phyloP scores from a whole-genome alignment of 2,113 vertebrate species.

The Varanus komodoensis region DNA sequence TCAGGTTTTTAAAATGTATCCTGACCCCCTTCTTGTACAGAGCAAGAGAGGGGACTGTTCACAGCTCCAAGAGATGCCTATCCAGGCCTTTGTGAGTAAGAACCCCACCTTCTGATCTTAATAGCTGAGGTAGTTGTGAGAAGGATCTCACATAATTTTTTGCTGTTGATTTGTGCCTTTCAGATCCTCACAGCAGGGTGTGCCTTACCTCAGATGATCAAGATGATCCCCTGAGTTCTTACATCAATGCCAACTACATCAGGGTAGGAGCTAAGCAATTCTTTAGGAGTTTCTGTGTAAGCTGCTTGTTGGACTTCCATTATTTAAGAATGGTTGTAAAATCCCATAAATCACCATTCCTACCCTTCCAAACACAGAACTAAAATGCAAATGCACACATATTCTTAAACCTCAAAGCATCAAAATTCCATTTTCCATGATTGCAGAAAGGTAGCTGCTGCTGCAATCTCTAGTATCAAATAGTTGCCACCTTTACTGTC shows the following conservation, averaged over 20 bases:
- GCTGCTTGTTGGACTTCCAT: neutral
- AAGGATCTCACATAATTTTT: neutral
- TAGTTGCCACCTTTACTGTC: neutral
- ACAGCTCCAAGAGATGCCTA: too few species aligned
- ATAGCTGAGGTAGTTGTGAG: neutral
- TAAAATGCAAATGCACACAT: neutral
- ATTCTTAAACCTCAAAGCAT: neutral
- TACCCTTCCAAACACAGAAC: slow-evolving; percentile 30
- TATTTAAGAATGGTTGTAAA: slow-evolving; percentile 27
- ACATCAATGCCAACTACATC: slow-evolving; percentile 98
- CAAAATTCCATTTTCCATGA: slow-evolving; percentile 12
- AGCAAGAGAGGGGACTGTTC: too few species aligned
- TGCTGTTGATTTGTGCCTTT: slow-evolving; percentile 60
- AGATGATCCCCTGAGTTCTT: slow-evolving; percentile 93
- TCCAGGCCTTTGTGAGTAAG: too few species aligned
- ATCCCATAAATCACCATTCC: neutral
- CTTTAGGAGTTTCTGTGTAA: neutral
- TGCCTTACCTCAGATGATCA: slow-evolving; percentile 90
- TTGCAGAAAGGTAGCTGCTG: slow-evolving; percentile 14
- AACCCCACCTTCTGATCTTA: too few species aligned
- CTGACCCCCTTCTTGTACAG: too few species aligned
- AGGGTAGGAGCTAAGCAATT: slow-evolving; percentile 80
- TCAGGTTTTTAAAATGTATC: too few species aligned
- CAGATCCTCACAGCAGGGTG: slow-evolving; percentile 98
- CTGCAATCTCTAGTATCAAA: neutral